Evolutionary conservation across 2,113 vertebrate species (phyloP).

Genomic region (Zapornia atra): DNA sequence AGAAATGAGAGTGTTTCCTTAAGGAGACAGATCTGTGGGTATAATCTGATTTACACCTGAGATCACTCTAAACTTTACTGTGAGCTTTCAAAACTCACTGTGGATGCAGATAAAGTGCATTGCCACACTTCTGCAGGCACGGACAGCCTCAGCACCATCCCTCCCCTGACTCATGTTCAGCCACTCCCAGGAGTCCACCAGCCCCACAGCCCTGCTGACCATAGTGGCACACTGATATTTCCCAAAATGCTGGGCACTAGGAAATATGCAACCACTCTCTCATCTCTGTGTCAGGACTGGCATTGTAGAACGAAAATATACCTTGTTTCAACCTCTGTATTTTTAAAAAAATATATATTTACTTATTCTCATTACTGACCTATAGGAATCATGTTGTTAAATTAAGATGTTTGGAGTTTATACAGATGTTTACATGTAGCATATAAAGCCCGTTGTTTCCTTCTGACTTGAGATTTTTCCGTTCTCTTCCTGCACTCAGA

Average conservation of each 20-base stretch:
- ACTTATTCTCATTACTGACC: neutral
- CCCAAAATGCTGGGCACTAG: rapidly evolving
- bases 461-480: neutral
- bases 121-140: neutral
- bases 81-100: slow-evolving; percentile 27
- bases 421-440: neutral
- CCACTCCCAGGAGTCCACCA: neutral
- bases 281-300: neutral
- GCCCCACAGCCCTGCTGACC: neutral
- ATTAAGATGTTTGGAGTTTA: neutral
- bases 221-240: rapidly evolving
- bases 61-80: neutral
- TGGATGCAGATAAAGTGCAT: neutral
- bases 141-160: neutral
- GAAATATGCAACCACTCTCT: neutral
- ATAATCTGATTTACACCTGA: slow-evolving; percentile 30
- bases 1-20: neutral
- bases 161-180: neutral
- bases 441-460: neutral
- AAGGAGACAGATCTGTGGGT: neutral
- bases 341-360: neutral
- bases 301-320: neutral
- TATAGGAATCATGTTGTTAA: neutral
- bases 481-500: neutral
- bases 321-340: neutral